These are phyloP conservation scores for Eriocheir sinensis DNA, from an alignment of 1,140 invertebrate genomes.

Conservation along the genomic window DNA sequence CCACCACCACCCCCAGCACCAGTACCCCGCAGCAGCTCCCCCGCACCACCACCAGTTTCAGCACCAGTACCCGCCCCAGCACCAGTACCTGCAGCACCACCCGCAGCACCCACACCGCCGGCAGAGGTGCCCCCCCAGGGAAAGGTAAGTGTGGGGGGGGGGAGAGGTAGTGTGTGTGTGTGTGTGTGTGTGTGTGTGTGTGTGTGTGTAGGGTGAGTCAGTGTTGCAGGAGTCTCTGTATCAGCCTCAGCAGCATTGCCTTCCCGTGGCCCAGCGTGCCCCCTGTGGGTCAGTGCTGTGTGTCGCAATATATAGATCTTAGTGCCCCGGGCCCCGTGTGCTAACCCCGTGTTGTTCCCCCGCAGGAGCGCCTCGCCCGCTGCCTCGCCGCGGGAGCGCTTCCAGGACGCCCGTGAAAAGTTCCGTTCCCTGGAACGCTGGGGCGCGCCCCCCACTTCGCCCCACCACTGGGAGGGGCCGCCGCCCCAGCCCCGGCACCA, in stretches of 20 bases:
- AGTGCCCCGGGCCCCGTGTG: background rate
- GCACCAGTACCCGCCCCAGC: background rate
- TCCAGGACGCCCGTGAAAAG: constrained; percentile 60
- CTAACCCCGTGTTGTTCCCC: background rate
- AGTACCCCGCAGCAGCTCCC: background rate
- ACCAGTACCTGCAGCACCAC: background rate
- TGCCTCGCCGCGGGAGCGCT: constrained; percentile 74
- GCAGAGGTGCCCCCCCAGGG: too few species aligned
- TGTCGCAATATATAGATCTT: background rate
- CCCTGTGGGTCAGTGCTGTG: background rate
- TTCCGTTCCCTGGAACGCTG: constrained; percentile 63
- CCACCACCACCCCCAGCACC: background rate
- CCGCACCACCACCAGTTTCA: too few species aligned
- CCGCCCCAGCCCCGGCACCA: constrained; percentile 72
- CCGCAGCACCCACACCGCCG: background rate
- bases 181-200: background rate
- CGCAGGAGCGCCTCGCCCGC: constrained; percentile 74
- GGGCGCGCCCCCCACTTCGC: background rate
- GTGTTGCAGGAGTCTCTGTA: background rate
- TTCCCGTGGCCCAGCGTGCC: background rate
- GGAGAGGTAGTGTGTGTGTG: too few species aligned
- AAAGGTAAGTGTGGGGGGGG: background rate
- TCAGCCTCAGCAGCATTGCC: background rate
- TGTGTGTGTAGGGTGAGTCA: background rate
- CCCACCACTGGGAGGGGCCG: background rate